Conservation (phyloP, 2,888 invertebrate species). For the Ormyrus labotus region DNA sequence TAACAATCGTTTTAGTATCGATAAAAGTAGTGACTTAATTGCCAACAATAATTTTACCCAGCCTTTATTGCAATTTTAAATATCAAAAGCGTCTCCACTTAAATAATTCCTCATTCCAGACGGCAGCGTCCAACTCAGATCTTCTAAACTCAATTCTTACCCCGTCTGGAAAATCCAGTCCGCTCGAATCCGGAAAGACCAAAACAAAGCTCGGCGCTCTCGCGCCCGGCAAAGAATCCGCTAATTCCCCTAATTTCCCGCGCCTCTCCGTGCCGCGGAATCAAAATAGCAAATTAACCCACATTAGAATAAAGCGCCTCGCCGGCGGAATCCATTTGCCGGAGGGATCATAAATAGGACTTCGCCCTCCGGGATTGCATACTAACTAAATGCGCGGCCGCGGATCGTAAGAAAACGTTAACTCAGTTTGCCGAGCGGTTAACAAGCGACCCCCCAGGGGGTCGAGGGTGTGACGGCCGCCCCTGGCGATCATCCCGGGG, state of each 20-base stretch:
- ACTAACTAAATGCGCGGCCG: constrained; percentile 53
- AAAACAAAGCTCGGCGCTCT: constrained; percentile 17
- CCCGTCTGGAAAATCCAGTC: neutral
- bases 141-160: too few species aligned
- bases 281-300: constrained; percentile 55
- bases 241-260: constrained; percentile 23
- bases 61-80: too few species aligned
- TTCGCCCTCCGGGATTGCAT: constrained; percentile 37
- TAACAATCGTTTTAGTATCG: too few species aligned
- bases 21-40: too few species aligned
- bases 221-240: constrained; percentile 24
- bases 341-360: constrained; percentile 52
- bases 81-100: too few species aligned
- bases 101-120: too few species aligned
- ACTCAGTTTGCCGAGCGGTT: constrained; percentile 72
- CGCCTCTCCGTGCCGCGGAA: constrained; percentile 36
- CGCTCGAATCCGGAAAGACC: neutral
- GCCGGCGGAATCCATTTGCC: constrained; percentile 46
- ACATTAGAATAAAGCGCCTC: constrained; percentile 46
- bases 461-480: constrained; percentile 11
- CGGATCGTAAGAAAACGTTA: constrained; percentile 69
- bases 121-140: too few species aligned
- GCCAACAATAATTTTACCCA: too few species aligned
- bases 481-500: constrained; percentile 17
- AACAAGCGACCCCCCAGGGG: constrained; percentile 61